Evolutionary conservation across 2,797 vertebrate genomes (phyloP).

Genomic region (Coregonus suidteri): DNA sequence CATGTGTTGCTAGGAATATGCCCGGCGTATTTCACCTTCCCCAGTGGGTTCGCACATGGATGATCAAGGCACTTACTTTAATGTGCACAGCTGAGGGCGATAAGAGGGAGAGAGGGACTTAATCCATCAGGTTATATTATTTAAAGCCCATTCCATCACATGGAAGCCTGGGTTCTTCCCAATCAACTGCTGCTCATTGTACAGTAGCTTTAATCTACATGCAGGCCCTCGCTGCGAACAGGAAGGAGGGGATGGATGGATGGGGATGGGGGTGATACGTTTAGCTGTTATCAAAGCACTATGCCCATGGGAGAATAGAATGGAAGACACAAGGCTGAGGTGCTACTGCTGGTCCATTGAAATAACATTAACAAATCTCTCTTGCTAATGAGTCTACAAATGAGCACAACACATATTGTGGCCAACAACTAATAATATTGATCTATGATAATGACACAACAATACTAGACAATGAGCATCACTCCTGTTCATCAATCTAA

Average conservation of each 20-base stretch:
- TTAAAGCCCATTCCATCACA: slow-evolving; percentile 48
- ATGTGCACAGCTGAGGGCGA: slow-evolving; percentile 58
- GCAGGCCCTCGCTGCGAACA: neutral
- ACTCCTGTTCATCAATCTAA: slow-evolving; percentile 10
- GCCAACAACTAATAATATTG: neutral
- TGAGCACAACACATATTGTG: neutral
- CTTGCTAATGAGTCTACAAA: neutral
- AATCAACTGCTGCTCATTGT: slow-evolving; percentile 22
- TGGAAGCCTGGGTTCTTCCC: slow-evolving; percentile 21
- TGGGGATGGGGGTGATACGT: neutral
- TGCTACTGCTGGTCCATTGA: neutral
- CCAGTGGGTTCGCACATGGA: slow-evolving; percentile 68
- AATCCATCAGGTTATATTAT: slow-evolving; percentile 60
- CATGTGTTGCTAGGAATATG: slow-evolving; percentile 67
- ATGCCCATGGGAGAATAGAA: neutral
- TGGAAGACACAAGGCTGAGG: neutral
- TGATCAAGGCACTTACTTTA: slow-evolving; percentile 74
- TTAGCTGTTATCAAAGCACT: neutral
- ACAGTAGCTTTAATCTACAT: slow-evolving; percentile 32
- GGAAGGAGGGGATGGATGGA: neutral
- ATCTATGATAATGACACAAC: slow-evolving; percentile 14
- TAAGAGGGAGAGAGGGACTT: slow-evolving; percentile 44
- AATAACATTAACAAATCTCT: neutral
- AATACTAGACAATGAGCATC: slow-evolving; percentile 5
- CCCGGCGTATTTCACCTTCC: slow-evolving; percentile 44